Percentiles rank a stretch among this genome's conserved stretches.
Conservation (phyloP, 2,113 vertebrate genomes). For the Tetrax tetrax region DNA sequence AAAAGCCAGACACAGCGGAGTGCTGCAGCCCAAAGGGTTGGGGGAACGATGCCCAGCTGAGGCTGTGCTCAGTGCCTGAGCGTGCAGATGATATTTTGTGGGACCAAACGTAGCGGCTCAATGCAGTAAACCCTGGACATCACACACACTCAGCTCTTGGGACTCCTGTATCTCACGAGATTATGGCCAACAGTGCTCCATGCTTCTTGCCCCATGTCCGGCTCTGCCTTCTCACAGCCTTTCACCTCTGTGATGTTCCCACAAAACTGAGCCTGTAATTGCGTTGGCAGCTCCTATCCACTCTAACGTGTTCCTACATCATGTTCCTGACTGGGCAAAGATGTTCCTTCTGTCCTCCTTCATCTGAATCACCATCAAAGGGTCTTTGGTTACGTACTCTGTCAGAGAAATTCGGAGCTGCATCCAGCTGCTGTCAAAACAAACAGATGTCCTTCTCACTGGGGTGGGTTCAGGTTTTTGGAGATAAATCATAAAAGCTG, state of each 20-base stretch:
- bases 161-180: neutral
- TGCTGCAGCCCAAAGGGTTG: fast-evolving
- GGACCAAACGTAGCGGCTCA: neutral
- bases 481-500: neutral
- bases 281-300: neutral
- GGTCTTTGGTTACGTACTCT: neutral
- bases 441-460: neutral
- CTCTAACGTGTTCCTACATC: neutral
- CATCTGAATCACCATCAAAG: neutral
- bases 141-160: neutral
- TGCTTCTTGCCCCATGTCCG: neutral
- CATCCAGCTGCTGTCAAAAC: neutral
- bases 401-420: neutral
- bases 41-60: fast-evolving
- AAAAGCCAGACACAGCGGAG: fast-evolving
- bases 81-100: neutral
- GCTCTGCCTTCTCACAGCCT: neutral
- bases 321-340: neutral
- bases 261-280: neutral
- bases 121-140: neutral
- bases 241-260: neutral
- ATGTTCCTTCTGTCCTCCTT: neutral
- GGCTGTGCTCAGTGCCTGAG: neutral
- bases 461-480: neutral
- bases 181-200: neutral